phyloP scores from a whole-genome alignment of 2,888 invertebrate genomes.

The Heliconius ethilla region DNA sequence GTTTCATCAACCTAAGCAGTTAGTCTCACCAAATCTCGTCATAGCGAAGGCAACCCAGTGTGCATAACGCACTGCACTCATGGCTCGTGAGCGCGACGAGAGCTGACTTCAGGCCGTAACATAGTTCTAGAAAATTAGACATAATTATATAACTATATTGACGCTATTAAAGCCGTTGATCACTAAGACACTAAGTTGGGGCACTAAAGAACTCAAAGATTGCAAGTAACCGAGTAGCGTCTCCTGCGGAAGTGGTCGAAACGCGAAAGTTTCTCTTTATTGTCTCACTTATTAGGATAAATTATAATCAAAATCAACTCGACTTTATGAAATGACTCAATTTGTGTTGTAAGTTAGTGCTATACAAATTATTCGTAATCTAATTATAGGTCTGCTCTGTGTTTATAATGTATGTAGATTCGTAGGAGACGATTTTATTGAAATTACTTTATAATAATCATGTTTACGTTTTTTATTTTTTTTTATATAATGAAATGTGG shows the following conservation, averaged over 20 bases:
- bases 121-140: constrained; percentile 36
- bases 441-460: constrained; percentile 52
- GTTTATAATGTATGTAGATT: constrained; percentile 55
- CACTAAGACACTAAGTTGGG: constrained; percentile 42
- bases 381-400: constrained; percentile 59
- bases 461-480: constrained; percentile 52
- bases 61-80: constrained; percentile 1
- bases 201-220: constrained; percentile 51
- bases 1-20: background rate
- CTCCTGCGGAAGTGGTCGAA: background rate
- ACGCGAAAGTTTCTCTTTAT: constrained; percentile 49
- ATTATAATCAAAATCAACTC: constrained; percentile 40
- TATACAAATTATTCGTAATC: constrained; percentile 66
- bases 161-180: constrained; percentile 36
- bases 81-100: constrained; percentile 33
- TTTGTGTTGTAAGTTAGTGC: constrained; percentile 50
- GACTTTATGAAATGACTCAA: constrained; percentile 43
- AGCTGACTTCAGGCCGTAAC: constrained; percentile 34
- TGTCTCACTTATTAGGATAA: constrained; percentile 51
- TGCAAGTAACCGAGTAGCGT: background rate
- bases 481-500: constrained; percentile 56
- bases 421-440: constrained; percentile 54
- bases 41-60: constrained; percentile 15
- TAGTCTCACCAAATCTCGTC: background rate
- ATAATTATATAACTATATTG: constrained; percentile 21